Evolutionary conservation across 1,140 invertebrate species (phyloP), one percentile per base, ranked within the genome.

Genomic region (Lethrus apterus): DNA sequence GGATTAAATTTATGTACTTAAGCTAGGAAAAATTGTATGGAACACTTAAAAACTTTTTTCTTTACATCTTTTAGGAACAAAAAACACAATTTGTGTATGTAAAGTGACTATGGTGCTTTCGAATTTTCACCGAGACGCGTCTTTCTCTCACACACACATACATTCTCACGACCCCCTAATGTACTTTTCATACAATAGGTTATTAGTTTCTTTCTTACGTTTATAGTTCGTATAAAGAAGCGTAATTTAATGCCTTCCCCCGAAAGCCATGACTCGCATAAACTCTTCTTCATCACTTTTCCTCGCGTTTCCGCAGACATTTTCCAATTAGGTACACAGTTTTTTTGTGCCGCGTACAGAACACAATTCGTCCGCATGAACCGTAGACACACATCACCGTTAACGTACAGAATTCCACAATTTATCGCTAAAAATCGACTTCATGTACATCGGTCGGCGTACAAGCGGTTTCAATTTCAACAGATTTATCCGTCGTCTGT

Each of bases 391-490:
- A 44, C 33, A 44, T 44, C 26, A 44, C 42, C 31, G 5, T 44
- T 19, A 17, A 21, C 19, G 19, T 21, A 17, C 21, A 41, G n/a
- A n/a, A n/a, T n/a, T n/a, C n/a, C n/a, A n/a, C n/a, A n/a, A n/a
- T n/a, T n/a, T n/a, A n/a, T n/a, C n/a, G n/a, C n/a, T 30, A 42
- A 42, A 42, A 48, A 29, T 48, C 19, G 15, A 85, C 75, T 60
- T 84, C 80, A 51, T 80, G 72, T 48, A 89, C 83, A 64, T 88
- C 85, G 46, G 85, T 88, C 31, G 85, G 86, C 15, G 85, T 89
- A 48, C 79, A 78, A 29, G 84, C 82, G 66, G 84, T 83, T 57
- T 78, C 79, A 63, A 79, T 68, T 32, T 73, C 69, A 43, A 66
- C 65, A 30, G 75, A 69, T 63, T 81, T 81, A 58, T 74, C 73